These are phyloP conservation scores for Symphodus melops DNA, from an alignment of 2,113 vertebrate genomes.

Conservation along the genomic window DNA sequence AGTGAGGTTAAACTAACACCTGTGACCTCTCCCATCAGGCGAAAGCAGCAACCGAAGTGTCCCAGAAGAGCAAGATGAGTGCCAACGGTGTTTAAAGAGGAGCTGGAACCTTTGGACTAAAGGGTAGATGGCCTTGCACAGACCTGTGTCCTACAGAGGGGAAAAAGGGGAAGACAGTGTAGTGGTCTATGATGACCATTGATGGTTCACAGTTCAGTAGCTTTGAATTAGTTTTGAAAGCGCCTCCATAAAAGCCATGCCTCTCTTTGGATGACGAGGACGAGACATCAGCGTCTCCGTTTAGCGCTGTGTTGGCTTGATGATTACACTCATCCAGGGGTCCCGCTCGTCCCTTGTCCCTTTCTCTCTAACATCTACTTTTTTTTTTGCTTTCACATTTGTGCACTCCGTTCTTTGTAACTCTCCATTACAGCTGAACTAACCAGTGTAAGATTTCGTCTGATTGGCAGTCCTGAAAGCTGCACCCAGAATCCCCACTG, in stretches of 20 bases:
- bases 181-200: neutral
- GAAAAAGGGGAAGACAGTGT: neutral
- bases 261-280: slow-evolving; percentile 5
- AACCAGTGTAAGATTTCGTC: neutral
- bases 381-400: neutral
- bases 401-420: slow-evolving; percentile 23
- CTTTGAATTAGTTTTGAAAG: neutral
- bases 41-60: slow-evolving; percentile 78
- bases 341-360: neutral
- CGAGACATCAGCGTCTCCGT: neutral
- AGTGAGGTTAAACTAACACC: neutral
- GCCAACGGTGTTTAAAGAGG: slow-evolving; percentile 80
- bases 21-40: slow-evolving; percentile 65
- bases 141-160: neutral
- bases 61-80: slow-evolving; percentile 84
- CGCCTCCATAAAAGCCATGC: neutral
- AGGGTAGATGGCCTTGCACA: neutral
- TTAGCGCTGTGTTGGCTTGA: neutral
- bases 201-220: slow-evolving; percentile 15
- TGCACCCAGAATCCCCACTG: neutral
- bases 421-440: neutral
- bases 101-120: slow-evolving; percentile 23
- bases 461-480: slow-evolving; percentile 15
- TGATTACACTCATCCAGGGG: slow-evolving; percentile 4
- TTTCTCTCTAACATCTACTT: neutral